These are phyloP conservation scores for Scelioninae gen. 2 DNA, from an alignment of 2,888 invertebrate genomes.

Conservation along the genomic window DNA sequence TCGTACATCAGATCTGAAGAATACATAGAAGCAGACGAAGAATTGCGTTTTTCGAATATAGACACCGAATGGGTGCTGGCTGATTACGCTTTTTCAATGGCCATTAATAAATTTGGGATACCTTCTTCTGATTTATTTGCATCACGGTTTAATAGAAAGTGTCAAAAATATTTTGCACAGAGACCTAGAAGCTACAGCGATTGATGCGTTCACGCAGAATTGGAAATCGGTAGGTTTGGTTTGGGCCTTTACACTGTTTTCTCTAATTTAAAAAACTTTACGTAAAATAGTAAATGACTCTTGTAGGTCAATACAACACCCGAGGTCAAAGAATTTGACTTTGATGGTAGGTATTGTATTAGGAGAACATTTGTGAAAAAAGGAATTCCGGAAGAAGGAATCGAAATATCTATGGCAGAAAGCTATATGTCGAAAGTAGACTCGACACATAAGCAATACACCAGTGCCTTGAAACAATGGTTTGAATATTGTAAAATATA, in stretches of 20 bases:
- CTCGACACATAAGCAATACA: no score
- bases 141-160: slow-evolving; percentile 31
- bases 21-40: slow-evolving; percentile 56
- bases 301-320: no score
- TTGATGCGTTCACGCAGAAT: slow-evolving; percentile 53
- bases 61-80: slow-evolving; percentile 57
- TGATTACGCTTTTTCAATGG: neutral
- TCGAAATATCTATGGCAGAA: no score
- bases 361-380: no score
- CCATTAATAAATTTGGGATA: neutral
- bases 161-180: slow-evolving; percentile 44
- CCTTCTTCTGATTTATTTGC: slow-evolving; percentile 14
- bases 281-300: slow-evolving; percentile 51
- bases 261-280: slow-evolving; percentile 46
- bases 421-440: no score
- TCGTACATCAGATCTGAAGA: no score
- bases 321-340: no score
- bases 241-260: slow-evolving; percentile 56
- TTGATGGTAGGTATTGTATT: no score
- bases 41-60: slow-evolving; percentile 53
- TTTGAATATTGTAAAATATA: no score
- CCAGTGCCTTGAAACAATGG: no score
- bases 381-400: no score
- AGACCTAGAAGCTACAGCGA: slow-evolving; percentile 41
- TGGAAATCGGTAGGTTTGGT: slow-evolving; percentile 42